Base-by-base conservation (phyloP, 2,888 invertebrate genomes). In the Rambutsinella grinnellia region DNA sequence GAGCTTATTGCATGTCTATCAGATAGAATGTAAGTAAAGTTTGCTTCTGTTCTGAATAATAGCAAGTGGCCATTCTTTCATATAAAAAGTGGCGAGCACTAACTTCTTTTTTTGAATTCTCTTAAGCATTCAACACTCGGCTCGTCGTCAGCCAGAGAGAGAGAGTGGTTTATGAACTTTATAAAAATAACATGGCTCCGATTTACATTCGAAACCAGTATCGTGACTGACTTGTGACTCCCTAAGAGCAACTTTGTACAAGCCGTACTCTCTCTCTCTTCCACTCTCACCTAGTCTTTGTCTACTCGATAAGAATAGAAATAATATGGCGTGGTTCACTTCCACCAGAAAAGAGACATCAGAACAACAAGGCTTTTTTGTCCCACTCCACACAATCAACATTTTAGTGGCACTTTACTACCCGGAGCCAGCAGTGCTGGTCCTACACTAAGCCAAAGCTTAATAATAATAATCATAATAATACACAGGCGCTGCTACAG, bases 201-300 rank as follows among this genome's bases (percentile, higher is more conserved):
- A 74, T 74, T 74, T 74, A 74, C 74, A 74, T 74, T 74, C 74
- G 74, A 66, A 66, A 74, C 74, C 74, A 74, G 74, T 74, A 74
- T 74, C 74, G 74, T 74, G 74, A 74, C 74, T 74, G 74, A 74
- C 74, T 74, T 74, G 74, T 74, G 66, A 74, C 66, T 74, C 74
- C 74, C 74, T 28, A 23, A 74, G 74, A 74, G 65, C 74, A 74
- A 74, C 74, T 74, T 74, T 74, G 21, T 51, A 47, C 49, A n/a
- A n/a, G n/a, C n/a, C n/a, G n/a, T n/a, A n/a, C n/a, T n/a, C n/a
- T n/a, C n/a, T n/a, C n/a, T 67, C 58, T 3, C 36, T 49, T 54
- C 54, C 6, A 51, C 24, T 2, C 21, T 21, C 21, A 67, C 10
- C 17, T 66, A 46, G 10, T 13, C 44, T 10, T 10, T 6, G 6